These are phyloP conservation scores for Idaea dimidiata DNA, from an alignment of 2,888 invertebrate species.

Conservation along the genomic window DNA sequence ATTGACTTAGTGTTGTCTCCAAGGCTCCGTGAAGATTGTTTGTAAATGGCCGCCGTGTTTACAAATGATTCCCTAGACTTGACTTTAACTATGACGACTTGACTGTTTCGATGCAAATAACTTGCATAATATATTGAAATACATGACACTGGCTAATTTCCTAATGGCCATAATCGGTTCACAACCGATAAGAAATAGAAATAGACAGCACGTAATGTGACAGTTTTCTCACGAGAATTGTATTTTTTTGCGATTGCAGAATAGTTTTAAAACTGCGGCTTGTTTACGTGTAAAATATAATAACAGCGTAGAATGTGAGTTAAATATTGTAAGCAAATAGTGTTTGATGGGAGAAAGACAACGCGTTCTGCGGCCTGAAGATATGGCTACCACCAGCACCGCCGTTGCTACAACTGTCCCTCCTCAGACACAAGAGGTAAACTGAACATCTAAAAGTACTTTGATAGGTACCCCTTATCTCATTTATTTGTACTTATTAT, in stretches of 20 bases:
- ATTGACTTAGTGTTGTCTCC: too few species aligned
- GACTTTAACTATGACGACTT: too few species aligned
- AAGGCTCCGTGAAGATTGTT: too few species aligned
- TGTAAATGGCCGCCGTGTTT: too few species aligned
- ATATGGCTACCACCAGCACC: constrained; percentile 74
- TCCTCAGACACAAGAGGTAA: constrained; percentile 66
- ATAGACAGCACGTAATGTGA: too few species aligned
- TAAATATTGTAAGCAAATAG: constrained; percentile 25
- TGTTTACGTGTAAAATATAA: not conserved
- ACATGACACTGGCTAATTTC: too few species aligned
- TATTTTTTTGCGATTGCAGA: not conserved
- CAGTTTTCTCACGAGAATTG: not conserved
- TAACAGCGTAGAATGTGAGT: constrained; percentile 43
- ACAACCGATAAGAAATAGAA: too few species aligned
- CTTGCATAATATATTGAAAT: too few species aligned
- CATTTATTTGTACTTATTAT: constrained; percentile 48
- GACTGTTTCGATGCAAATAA: too few species aligned
- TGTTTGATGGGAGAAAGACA: constrained; percentile 67
- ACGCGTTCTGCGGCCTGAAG: constrained; percentile 44
- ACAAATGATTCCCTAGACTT: too few species aligned
- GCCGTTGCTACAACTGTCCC: constrained; percentile 67
- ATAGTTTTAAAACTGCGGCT: not conserved
- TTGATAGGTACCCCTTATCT: constrained; percentile 52
- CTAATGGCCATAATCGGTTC: too few species aligned
- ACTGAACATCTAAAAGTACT: constrained; percentile 25